Evolutionary conservation across 2,888 invertebrate species (phyloP), one percentile per base, ranked within the genome.

Genomic region (Scaptomyza cyrtandrae): DNA sequence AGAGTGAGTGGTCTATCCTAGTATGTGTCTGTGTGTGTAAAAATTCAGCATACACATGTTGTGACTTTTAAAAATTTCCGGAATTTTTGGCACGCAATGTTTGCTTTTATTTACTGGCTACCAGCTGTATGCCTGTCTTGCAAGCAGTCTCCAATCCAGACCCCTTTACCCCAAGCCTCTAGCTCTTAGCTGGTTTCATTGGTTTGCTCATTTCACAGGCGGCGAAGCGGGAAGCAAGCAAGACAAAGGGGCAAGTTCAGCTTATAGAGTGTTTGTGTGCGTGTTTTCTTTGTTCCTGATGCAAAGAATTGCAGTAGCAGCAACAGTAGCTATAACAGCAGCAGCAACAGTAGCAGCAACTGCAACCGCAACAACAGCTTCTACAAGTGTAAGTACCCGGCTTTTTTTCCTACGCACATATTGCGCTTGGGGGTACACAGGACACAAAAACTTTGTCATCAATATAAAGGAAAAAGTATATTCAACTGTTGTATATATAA

Each of bases 41-140:
- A 80, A 85, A 85, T 78, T 63, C 72, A 70, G 77, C 88, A 82
- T 87, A 84, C 81, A 88, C 88, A 88, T 84, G 86, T 84, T 88
- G 78, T 79, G 88, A 83, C 86, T 88, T 81, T 75, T 81, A 74
- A 83, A 88, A 88, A 89, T 90, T 81, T 89, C 80, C 80, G 86
- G 82, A 88, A 89, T 89, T 89, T 85, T 82, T 78, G 83, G 83
- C 89, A 89, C 87, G 89, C 89, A 89, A 78, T 86, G 76, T 78
- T 80, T 83, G 78, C 79, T 68, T 80, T 86, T 89, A 77, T 82
- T 90, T 87, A 86, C 85, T 71, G 79, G 78, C 78, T 58, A 72
- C 50, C 73, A 61, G 48, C 75, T 65, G 48, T 14, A 41, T 58
- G 58, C 19, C 39, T 45, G 39, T 50, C 52, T 19, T 60, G 44